Base-by-base conservation (phyloP, 2,113 vertebrate genomes). In the Calyptommatus sinebrachiatus region DNA sequence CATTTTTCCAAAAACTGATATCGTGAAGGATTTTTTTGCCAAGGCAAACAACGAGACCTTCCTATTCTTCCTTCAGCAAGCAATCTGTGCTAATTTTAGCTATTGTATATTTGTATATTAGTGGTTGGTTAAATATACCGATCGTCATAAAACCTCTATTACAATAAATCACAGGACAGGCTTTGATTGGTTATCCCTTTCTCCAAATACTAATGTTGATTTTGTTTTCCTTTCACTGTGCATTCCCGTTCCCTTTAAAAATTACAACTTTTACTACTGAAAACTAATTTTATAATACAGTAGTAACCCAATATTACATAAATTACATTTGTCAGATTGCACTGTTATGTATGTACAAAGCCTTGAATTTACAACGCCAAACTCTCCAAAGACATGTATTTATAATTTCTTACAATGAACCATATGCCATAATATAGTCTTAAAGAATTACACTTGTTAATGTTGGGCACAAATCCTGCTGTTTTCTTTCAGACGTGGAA, bases 251-350 rank as follows among this genome's bases (percentile, higher is more conserved):
- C 91, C 86, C 90, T 91, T 91, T 86, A 91, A 93, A 81, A 95
- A 93, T 94, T 94, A 95, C 91, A 94, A 92, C 92, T 94, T 41
- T 94, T 92, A 89, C 91, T 91, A 79, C 90, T 83, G 89, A 92
- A 92, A 91, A 88, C 89, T 95, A 94, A 95, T 95, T 95, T 95
- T 90, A 88, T 95, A 94, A 95, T 94, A 89, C 90, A 86, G 92
- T 89, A 94, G 94, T 92, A 94, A 93, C 83, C 92, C 93, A 92
- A 94, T 94, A 94, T 95, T 94, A 89, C 88, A 92, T 94, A 95
- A 94, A 95, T 95, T 91, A 93, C 66, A 9, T 87, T 78, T 89
- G 92, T 94, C 93, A 94, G 90, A 92, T 92, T 89, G 89, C 87
- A 91, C 90, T 91, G 92, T 92, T 90, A 86, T 46, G 77, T 92